Evolutionary conservation across 2,797 vertebrate species (phyloP), one percentile per base, ranked within the genome.

Genomic region (Pangasius sanitwongsei): DNA sequence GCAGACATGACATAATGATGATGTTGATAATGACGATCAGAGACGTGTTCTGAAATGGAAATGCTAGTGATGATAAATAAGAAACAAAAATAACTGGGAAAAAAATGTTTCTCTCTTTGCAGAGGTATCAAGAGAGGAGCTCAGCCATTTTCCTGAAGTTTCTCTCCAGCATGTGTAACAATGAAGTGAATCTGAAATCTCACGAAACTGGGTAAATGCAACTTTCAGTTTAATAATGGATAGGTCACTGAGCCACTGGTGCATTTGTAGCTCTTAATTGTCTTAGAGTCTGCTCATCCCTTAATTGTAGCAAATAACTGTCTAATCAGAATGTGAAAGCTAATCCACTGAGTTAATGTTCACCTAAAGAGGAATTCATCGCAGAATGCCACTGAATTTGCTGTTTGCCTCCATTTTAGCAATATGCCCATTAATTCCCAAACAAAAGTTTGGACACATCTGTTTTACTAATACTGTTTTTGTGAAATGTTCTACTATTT

Each of bases 191-290:
- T 65, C 74, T 92, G 48, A 92, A 89, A 87, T 86, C 85, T 34
- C 77, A 90, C 85, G 90, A 69, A 78, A 86, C 50, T 72, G 91
- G 91, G 90, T 92, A 90, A 93, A 85, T 91, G 16, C 37, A 57
- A 11, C 8, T 57, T 82, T 82, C 6, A 63, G 2, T 8, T 83
- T n/a, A 83, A 83, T n/a, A 11, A 15, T 16, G 1, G 37, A 48
- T 41, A 82, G 25, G 31, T 59, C 18, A 4, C 1, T 81, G 53
- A 75, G 7, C 20, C 23, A 28, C 41, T 48, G 41, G 23, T 23
- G 23, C 41, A 75, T 48, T 48, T 48, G 37, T 25, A 4, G 3
- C 11, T 48, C 41, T 70, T 44, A 44, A 44, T 6, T 44, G 41
- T 6, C 41, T 44, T 44, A 44, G 41, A 44, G 41, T 44, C 41